phyloP scores from a whole-genome alignment of 2,113 vertebrate species.

The Ciconia maguari region DNA sequence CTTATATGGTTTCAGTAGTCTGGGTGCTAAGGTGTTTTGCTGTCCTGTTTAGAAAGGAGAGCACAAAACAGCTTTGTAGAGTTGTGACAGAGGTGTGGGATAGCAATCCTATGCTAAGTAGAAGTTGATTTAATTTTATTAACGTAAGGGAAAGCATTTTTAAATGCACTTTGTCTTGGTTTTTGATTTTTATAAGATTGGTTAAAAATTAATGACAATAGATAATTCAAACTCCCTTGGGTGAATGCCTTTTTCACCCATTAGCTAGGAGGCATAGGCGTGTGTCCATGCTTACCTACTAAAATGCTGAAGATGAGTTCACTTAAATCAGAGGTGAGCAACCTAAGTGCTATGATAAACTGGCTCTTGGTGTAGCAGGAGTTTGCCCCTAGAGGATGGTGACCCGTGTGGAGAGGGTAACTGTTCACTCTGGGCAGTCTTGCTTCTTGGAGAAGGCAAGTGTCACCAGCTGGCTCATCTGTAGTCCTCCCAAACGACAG shows the following conservation, averaged over 20 bases:
- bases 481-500: background rate
- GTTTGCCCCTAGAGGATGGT: background rate
- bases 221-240: background rate
- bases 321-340: background rate
- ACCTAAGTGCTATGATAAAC: background rate
- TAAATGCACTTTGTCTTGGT: background rate
- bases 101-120: background rate
- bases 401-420: fast-evolving
- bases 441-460: background rate
- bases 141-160: background rate
- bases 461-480: background rate
- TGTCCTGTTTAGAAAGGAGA: background rate
- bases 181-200: background rate
- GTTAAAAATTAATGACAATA: background rate
- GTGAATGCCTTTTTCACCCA: background rate
- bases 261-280: background rate
- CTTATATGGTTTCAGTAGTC: background rate
- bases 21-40: background rate
- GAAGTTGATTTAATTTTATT: background rate
- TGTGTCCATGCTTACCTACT: background rate
- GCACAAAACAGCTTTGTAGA: background rate
- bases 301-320: background rate
- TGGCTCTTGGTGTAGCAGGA: background rate
- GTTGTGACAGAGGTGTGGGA: background rate
- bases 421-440: background rate